Evolutionary conservation across 2,113 vertebrate species (phyloP), one percentile per base, ranked within the genome.

Genomic region (Callocephalon fimbriatum): DNA sequence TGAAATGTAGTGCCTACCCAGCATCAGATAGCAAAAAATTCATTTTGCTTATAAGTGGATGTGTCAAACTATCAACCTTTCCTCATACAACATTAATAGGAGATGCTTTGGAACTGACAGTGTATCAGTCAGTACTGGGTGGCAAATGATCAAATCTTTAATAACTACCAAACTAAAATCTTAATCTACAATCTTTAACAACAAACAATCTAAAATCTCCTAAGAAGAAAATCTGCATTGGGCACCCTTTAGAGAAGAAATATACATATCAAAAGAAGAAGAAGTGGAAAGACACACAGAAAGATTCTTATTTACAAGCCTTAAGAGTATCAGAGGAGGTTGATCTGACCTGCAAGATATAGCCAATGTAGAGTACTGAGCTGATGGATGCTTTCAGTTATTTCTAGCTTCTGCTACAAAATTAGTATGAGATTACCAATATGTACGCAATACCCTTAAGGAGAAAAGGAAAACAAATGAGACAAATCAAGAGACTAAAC

Each of bases 101-200:
- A 27, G 35, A 81, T 0, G 3, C 10, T 78, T 82, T 51, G 66
- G 59, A 89, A 84, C 61, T 72, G 66, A 27, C 45, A 77, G 18
- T 26, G 6, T 89, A 93, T 95, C 80, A 72, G 68, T 38, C 5
- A 1, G 20, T 65, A 50, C 10, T 51, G 67, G 65, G 37, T 82
- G 38, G 65, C 19, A 96, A 93, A 86, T 90, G 84, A 96, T 87
- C 89, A 82, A 82, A 94, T 94, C 87, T 96, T 96, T 96, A 97
- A 96, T 96, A 96, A 94, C 56, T 42, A 81, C 37, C 81, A 85
- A 93, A 82, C 80, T 63, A 70, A 92, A 95, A 96, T 92, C 54
- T 94, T 91, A 94, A 93, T 93, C 83, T 94, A 84, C 81, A 93
- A 96, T 97, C 95, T 96, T 97, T 95, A 96, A 96, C 96, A 96